Evolutionary conservation across 2,797 vertebrate species (phyloP).

Genomic region (Craterocephalus amniculus): DNA sequence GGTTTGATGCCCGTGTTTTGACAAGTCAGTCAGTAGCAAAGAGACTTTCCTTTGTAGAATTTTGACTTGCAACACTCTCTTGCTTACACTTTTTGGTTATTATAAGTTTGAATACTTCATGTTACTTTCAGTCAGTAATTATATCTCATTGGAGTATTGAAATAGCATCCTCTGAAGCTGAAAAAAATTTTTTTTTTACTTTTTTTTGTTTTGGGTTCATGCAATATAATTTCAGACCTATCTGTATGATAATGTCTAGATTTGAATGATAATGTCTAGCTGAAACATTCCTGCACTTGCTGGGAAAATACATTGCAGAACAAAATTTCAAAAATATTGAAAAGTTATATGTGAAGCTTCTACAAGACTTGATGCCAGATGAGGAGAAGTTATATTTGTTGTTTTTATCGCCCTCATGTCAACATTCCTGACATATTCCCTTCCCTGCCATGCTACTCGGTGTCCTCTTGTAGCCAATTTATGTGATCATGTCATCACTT

Average conservation of each 20-base stretch:
- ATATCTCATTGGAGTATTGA: slow-evolving; percentile 18
- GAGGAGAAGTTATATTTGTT: slow-evolving; percentile 27
- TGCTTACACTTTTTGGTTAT: slow-evolving; percentile 11
- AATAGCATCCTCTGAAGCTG: not conserved
- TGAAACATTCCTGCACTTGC: not conserved
- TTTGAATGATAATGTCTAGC: too few relatives aligned
- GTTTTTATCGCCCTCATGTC: slow-evolving; percentile 38
- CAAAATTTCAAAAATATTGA: slow-evolving; percentile 18
- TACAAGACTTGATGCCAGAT: slow-evolving; percentile 20
- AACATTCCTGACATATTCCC: slow-evolving; percentile 41
- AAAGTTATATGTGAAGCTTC: slow-evolving; percentile 27
- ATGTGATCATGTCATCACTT: slow-evolving; percentile 65
- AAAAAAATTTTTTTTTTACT: not conserved
- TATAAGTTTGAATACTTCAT: slow-evolving; percentile 6
- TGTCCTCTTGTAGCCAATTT: slow-evolving; percentile 53
- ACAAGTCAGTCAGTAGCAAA: slow-evolving; percentile 50
- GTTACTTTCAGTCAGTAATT: slow-evolving; percentile 5
- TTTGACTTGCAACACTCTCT: not conserved
- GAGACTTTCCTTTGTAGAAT: slow-evolving; percentile 31
- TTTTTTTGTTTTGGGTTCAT: not conserved
- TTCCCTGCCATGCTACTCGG: slow-evolving; percentile 12
- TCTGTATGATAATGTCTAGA: not conserved
- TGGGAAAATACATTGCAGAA: not conserved
- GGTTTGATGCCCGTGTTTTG: slow-evolving; percentile 49
- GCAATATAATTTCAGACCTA: slow-evolving; percentile 3